Evolutionary conservation across 2,888 invertebrate species (phyloP).

Genomic region (Creontiades dilutus): DNA sequence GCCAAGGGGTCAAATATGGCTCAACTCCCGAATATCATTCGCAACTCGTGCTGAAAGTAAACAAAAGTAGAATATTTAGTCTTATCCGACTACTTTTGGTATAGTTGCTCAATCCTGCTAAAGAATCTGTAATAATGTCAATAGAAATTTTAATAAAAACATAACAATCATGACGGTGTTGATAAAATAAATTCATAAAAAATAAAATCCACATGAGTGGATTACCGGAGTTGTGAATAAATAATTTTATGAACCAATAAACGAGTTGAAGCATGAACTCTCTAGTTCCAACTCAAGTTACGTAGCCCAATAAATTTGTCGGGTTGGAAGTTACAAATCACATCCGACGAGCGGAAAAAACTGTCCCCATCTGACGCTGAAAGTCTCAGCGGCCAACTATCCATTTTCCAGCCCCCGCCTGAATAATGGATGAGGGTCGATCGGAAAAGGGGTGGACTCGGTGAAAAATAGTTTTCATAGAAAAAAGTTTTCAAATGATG

Average conservation of each 20-base stretch:
- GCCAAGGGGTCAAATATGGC: too few species aligned
- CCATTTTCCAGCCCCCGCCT: constrained; percentile 21
- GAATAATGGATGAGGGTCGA: constrained; percentile 32
- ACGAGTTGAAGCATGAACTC: not conserved
- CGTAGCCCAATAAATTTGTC: constrained; percentile 1
- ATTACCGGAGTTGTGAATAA: not conserved
- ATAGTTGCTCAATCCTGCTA: too few species aligned
- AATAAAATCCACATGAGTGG: too few species aligned
- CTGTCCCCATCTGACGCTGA: not conserved
- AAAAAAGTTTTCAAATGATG: not conserved
- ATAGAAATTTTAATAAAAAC: too few species aligned
- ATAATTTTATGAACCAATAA: not conserved
- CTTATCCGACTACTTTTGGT: too few species aligned
- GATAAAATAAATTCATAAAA: too few species aligned
- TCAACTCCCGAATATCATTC: too few species aligned
- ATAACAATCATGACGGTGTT: too few species aligned
- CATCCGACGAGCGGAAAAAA: constrained; percentile 1
- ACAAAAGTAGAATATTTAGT: too few species aligned
- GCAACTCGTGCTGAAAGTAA: too few species aligned
- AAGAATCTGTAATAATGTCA: too few species aligned
- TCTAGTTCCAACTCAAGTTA: not conserved
- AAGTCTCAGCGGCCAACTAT: constrained; percentile 27
- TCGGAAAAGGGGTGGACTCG: constrained; percentile 10
- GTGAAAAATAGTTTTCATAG: constrained; percentile 30
- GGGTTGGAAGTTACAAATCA: constrained; percentile 11